A percentile compares a stretch with the other conserved stretches of the same genome.
Conservation (phyloP, 2,888 invertebrate species). For the Leptopterna dolabrata region DNA sequence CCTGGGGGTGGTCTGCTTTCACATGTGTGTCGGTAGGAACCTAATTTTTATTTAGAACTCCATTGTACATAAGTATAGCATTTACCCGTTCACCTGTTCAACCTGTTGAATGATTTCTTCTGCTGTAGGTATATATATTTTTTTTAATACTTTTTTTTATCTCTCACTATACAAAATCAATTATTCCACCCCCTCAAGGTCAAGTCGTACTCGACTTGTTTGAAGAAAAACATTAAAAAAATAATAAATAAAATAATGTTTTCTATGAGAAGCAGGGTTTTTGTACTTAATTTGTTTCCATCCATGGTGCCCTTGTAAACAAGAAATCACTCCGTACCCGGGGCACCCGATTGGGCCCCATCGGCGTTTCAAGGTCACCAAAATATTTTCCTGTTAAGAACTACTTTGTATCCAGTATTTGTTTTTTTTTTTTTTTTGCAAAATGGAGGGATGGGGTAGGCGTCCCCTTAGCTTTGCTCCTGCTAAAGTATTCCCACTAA, state of each 20-base stretch:
- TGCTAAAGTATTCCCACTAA: no score
- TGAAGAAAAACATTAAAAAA: conserved; percentile 42
- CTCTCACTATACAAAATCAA: neutral
- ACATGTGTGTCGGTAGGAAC: neutral
- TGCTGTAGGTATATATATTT: neutral
- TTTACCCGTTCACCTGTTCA: neutral
- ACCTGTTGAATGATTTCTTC: neutral
- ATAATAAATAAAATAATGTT: conserved; percentile 16
- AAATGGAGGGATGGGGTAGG: neutral
- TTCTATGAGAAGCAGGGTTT: conserved; percentile 54
- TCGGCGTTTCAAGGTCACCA: neutral
- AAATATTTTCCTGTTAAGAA: neutral
- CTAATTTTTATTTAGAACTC: neutral
- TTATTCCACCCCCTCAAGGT: neutral
- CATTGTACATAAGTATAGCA: neutral
- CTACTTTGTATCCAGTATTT: conserved; percentile 4
- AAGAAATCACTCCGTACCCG: neutral
- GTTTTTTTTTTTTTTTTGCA: conserved; percentile 21
- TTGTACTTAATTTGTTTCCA: conserved; percentile 60
- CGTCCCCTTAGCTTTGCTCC: conserved; percentile 3
- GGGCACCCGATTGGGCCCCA: no score
- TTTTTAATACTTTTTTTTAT: neutral
- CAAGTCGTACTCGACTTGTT: neutral
- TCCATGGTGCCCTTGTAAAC: conserved; percentile 48
- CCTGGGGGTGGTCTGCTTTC: neutral